These are phyloP conservation scores for Rapana venosa DNA, from an alignment of 2,888 invertebrate genomes.

Conservation along the genomic window DNA sequence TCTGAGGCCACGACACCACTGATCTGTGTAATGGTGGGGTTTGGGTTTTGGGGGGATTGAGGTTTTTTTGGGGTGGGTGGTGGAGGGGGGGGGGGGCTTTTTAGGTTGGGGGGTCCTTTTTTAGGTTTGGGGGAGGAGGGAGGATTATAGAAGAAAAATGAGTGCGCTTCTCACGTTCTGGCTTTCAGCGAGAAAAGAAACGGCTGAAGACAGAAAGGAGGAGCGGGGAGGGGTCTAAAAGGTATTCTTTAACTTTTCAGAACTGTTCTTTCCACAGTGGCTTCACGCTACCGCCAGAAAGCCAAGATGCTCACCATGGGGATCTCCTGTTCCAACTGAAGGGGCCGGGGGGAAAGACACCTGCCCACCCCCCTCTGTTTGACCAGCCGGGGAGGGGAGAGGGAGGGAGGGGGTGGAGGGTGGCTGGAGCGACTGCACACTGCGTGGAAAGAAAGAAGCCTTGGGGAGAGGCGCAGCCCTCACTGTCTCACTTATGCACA, in stretches of 20 bases:
- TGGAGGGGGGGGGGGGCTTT: no score
- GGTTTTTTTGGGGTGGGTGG: no score
- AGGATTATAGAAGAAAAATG: background rate
- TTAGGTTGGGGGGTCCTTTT: no score
- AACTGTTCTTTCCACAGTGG: conserved; percentile 48
- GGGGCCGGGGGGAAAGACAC: background rate
- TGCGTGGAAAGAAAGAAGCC: no score
- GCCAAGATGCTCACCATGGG: conserved; percentile 51
- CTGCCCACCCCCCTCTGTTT: background rate
- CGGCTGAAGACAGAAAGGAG: background rate
- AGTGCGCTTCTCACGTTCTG: conserved; percentile 26
- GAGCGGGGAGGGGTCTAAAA: conserved; percentile 7
- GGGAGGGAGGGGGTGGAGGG: background rate
- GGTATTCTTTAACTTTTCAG: conserved; percentile 4
- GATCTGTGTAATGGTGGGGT: no score
- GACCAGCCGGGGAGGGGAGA: background rate
- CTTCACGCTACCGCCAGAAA: conserved; percentile 49
- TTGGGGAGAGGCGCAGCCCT: background rate
- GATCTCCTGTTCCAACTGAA: conserved; percentile 45
- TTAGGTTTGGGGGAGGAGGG: no score
- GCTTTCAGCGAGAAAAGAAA: conserved; percentile 8
- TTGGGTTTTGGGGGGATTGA: no score
- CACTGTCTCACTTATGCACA: background rate
- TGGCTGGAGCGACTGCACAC: no score
- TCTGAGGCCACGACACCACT: no score